These are phyloP conservation scores for Drosophila meridiana DNA, from an alignment of 2,888 invertebrate genomes.

Conservation along the genomic window DNA sequence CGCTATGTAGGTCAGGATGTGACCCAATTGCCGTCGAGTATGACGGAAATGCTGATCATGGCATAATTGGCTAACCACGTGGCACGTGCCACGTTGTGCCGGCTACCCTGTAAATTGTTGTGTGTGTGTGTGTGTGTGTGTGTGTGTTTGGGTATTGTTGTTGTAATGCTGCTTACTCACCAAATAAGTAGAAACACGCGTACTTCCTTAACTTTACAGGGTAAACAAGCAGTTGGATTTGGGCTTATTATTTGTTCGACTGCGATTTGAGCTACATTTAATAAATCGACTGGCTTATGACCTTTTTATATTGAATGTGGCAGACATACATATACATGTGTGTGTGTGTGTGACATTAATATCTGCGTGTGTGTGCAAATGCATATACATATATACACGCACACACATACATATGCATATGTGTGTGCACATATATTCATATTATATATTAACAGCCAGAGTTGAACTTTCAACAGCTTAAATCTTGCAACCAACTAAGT, in stretches of 20 bases:
- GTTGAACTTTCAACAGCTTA: not conserved
- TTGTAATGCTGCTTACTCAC: constrained; percentile 22
- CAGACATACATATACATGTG: not conserved
- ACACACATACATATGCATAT: too few species aligned
- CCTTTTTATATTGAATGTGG: constrained; percentile 2
- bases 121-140: not conserved
- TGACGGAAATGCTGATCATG: constrained; percentile 7
- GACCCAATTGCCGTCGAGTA: not conserved
- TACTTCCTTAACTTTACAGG: not conserved
- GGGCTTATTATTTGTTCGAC: not conserved
- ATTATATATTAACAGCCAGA: not conserved
- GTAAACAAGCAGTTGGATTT: constrained; percentile 4
- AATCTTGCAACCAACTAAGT: constrained; percentile 13
- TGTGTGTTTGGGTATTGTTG: not conserved
- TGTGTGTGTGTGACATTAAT: not conserved
- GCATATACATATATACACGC: not conserved
- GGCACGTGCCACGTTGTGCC: constrained; percentile 10
- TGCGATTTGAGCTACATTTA: constrained; percentile 4
- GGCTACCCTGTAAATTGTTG: constrained; percentile 15
- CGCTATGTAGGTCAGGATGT: constrained; percentile 10
- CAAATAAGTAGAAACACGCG: constrained; percentile 20
- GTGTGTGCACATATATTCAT: not conserved
- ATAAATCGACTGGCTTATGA: constrained; percentile 8
- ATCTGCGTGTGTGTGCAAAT: not conserved
- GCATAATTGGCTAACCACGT: constrained; percentile 7